Evolutionary conservation across 2,888 invertebrate genomes (phyloP), one percentile per base, ranked within the genome.

Genomic region (Lymantria dispar): DNA sequence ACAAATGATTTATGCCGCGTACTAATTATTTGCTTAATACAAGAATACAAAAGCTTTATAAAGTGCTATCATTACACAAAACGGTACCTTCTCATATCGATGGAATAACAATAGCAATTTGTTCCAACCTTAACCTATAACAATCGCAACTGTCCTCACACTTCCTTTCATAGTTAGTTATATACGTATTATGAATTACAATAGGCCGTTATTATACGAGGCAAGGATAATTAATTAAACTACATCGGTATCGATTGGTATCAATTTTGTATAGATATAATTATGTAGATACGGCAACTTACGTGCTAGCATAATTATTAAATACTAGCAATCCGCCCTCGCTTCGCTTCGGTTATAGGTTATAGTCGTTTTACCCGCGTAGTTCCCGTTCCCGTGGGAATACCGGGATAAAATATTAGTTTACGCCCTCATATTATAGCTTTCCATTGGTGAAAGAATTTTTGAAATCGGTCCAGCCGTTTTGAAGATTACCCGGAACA

Each of bases 71-170:
- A 65, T 65, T 58, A 63, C 66, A 52, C 44, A 52, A 52, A 14
- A 58, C 51, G 45, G 45, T 50, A 46, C 45, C 58, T 54, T 52
- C 53, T 58, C 45, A 56, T 50, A 62, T 45, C 56, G 54, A 68
- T 56, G 51, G 49, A 62, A 65, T 56, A 57, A 54, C 55, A 64
- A 66, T 53, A 49, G 33, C 46, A 33, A 56, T 54, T 57, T 33
- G 51, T 54, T 47, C 52, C 62, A 76, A 67, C 83, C 83, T 83
- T 79, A 73, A 81, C 83, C 81, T 69, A 68, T 67, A 63, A 72
- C 64, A 67, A 68, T 70, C 50, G 62, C 58, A 63, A 65, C 54
- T 67, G 80, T 76, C 76, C 76, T 74, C 72, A 69, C 58, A 55
- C 60, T 63, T 67, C 78, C 78, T 68, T 78, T 78, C 72, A 70